Evolutionary conservation across 2,888 invertebrate species (phyloP).

Genomic region (Dryobotodes eremita): DNA sequence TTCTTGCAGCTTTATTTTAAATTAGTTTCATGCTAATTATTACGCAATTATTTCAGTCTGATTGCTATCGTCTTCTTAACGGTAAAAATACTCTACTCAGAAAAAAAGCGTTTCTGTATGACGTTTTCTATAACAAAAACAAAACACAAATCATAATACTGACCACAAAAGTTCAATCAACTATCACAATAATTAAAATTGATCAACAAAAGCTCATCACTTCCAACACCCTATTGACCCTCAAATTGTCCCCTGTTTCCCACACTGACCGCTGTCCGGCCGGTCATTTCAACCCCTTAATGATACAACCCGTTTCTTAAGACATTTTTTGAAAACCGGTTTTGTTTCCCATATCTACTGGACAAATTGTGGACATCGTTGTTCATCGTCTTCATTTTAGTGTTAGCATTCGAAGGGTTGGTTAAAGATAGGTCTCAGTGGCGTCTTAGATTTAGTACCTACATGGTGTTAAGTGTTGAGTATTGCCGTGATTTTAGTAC

Average conservation of each 20-base stretch:
- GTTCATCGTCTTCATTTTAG: constrained; percentile 69
- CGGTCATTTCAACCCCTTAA: constrained; percentile 71
- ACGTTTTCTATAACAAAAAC: too few relatives aligned
- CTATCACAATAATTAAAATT: constrained; percentile 27
- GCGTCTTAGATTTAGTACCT: constrained; percentile 10
- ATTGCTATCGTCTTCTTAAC: background rate
- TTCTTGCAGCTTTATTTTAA: too few relatives aligned
- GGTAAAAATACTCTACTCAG: background rate
- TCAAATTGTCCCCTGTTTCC: constrained; percentile 66
- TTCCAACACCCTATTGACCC: constrained; percentile 56
- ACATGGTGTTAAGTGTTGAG: background rate
- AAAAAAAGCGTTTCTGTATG: background rate
- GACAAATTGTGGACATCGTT: constrained; percentile 70
- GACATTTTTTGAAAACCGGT: constrained; percentile 71
- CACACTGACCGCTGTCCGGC: constrained; percentile 79
- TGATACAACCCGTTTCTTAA: constrained; percentile 69
- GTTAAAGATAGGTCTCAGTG: constrained; percentile 21
- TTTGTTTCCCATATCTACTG: constrained; percentile 75
- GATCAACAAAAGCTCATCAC: constrained; percentile 47
- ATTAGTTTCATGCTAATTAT: too few relatives aligned
- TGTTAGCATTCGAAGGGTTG: constrained; percentile 66
- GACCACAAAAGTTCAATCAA: constrained; percentile 26
- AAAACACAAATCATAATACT: too few relatives aligned
- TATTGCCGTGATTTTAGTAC: constrained; percentile 12
- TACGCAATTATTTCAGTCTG: background rate